These are phyloP conservation scores for Mormyrus lacerda DNA, from an alignment of 2,113 vertebrate genomes.

Conservation along the genomic window DNA sequence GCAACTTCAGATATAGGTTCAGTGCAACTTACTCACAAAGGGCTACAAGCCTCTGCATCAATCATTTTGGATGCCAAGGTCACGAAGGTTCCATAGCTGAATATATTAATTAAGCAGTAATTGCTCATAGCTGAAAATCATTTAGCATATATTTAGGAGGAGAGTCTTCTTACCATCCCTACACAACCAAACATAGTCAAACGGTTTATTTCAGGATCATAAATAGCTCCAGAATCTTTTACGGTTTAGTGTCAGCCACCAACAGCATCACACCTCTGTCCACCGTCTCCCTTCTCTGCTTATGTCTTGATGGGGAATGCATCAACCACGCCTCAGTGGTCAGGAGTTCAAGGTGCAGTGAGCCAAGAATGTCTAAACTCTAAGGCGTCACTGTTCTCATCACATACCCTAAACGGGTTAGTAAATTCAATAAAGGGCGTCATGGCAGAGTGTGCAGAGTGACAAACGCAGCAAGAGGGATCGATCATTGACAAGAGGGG, in stretches of 20 bases:
- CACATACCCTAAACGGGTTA: not conserved
- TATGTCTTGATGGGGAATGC: not conserved
- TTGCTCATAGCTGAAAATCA: not conserved
- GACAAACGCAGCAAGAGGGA: not conserved
- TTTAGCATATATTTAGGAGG: not conserved
- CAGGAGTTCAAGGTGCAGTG: not conserved
- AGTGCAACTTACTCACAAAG: not conserved
- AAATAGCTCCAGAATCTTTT: not conserved
- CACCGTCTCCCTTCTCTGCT: not conserved
- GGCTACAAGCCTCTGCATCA: not conserved
- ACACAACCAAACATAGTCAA: not conserved
- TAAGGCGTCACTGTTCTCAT: not conserved
- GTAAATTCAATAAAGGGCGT: not conserved
- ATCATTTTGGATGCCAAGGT: not conserved
- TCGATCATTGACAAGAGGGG: not conserved
- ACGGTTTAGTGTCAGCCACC: not conserved
- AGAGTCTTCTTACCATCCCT: not conserved
- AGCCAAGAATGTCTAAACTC: not conserved
- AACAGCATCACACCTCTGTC: not conserved
- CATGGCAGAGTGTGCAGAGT: not conserved
- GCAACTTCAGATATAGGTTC: not conserved
- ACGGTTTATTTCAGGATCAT: not conserved
- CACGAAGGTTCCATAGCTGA: not conserved
- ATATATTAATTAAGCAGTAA: not conserved
- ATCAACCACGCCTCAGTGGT: not conserved